Conservation (phyloP, 1,140 invertebrate genomes). For the Delia radicum region DNA sequence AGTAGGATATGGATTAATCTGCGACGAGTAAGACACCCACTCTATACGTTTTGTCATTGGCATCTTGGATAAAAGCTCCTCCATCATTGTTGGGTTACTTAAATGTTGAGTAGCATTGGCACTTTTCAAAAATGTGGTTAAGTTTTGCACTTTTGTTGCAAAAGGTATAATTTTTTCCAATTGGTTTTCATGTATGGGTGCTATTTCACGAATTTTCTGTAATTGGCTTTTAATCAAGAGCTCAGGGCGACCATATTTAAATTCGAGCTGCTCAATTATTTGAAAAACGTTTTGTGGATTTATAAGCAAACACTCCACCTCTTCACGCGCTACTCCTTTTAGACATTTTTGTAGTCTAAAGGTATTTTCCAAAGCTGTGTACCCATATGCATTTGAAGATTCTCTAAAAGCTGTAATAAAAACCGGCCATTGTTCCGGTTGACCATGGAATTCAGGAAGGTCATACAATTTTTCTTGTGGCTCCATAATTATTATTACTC, state of each 20-base stretch:
- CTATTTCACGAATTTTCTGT: not conserved
- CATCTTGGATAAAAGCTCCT: conserved; percentile 2
- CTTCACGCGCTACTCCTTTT: conserved; percentile 5
- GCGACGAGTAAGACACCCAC: not conserved
- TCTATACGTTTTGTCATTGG: conserved; percentile 24
- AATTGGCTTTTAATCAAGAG: conserved; percentile 13
- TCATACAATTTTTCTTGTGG: too few relatives aligned
- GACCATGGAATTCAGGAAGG: too few relatives aligned
- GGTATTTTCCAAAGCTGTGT: too few relatives aligned
- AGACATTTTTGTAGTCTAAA: too few relatives aligned
- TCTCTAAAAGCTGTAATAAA: too few relatives aligned
- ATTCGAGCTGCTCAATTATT: not conserved
- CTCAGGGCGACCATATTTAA: conserved; percentile 8
- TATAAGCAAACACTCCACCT: not conserved
- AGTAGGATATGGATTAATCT: conserved; percentile 18
- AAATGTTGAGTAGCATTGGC: not conserved
- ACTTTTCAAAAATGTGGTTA: conserved; percentile 7
- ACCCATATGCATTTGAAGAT: too few relatives aligned
- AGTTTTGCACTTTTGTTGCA: conserved; percentile 11
- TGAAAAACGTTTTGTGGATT: not conserved
- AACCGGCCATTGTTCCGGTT: too few relatives aligned
- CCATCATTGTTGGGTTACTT: not conserved
- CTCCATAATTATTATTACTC: too few relatives aligned
- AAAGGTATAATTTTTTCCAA: conserved; percentile 14
- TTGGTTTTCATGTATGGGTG: not conserved